Evolutionary conservation across 2,113 vertebrate species (phyloP), one percentile per base, ranked within the genome.

Genomic region (Ictalurus furcatus): DNA sequence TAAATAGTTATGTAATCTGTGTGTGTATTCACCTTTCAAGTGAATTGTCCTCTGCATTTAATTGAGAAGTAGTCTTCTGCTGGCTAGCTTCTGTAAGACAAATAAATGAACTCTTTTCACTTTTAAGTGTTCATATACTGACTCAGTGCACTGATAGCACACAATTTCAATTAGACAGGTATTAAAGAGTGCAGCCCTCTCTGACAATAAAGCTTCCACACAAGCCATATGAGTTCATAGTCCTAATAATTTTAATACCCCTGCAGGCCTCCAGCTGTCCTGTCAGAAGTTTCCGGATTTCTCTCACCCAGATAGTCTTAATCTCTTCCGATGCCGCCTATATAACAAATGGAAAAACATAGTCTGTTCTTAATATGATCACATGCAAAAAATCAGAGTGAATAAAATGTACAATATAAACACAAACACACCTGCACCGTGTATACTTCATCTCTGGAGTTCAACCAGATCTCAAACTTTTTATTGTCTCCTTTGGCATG

Each of bases 391-490:
- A 28, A 82, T 14, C 17, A 52, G 8, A 34, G 8, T 16, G 61
- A 56, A 48, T 40, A 40, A 9, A 14, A 58, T 13, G 63, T n/a
- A 48, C 30, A 85, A 25, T 34, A 82, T 23, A 52, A 80, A 76
- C 17, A 56, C 56, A 65, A 37, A 40, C 85, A 80, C 93, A 99
- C 98, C 98, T 99, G 98, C 78, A 99, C 94, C 78, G 98, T 99
- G 91, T 99, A 99, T 85, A 99, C 98, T 93, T 99, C 98, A 92
- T 99, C 98, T 84, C 98, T 95, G 0, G 98, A 97, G 88, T 98
- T 99, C 93, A 97, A 98, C 97, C 98, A 99, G 91, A 99, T 97
- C 94, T 99, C 98, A 94, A 99, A 99, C 94, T 99, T 99, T 94
- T 97, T 99, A 90, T 94, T 94, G 90, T 99, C 98, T 1, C 98